phyloP scores from a whole-genome alignment of 2,888 invertebrate genomes.

The Nematopogon swammerdamellus region DNA sequence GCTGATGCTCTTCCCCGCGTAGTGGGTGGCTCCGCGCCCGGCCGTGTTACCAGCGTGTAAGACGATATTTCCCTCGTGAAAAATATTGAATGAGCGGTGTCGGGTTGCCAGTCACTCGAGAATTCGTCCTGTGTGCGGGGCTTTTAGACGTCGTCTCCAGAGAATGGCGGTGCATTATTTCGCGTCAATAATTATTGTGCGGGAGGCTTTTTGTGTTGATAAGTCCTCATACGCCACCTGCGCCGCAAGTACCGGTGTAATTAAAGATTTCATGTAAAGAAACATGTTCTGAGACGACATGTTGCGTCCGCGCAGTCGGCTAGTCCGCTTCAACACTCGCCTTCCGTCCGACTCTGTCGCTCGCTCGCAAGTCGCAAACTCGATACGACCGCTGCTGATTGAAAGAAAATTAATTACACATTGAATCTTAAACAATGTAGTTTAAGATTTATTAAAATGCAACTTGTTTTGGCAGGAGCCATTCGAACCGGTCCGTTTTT shows the following conservation, averaged over 20 bases:
- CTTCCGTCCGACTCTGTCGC: too few species aligned
- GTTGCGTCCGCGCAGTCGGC: background rate
- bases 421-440: too few species aligned
- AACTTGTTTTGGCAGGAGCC: too few species aligned
- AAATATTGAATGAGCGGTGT: conserved; percentile 48
- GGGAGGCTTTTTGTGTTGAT: conserved; percentile 31
- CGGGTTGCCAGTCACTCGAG: conserved; percentile 31
- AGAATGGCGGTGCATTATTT: conserved; percentile 51
- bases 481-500: too few species aligned
- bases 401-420: too few species aligned
- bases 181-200: conserved; percentile 53
- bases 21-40: conserved; percentile 41
- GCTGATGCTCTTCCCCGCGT: too few species aligned
- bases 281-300: background rate
- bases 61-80: conserved; percentile 51
- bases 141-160: conserved; percentile 36
- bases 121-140: conserved; percentile 10
- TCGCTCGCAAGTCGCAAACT: too few species aligned
- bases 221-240: conserved; percentile 44
- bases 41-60: conserved; percentile 22
- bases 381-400: too few species aligned
- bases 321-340: too few species aligned
- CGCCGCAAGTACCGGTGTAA: conserved; percentile 29
- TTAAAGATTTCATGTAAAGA: conserved; percentile 26
- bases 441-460: too few species aligned